Percentiles rank a stretch among this genome's conserved stretches.
These are phyloP conservation scores for Sanderia malayensis DNA, from an alignment of 30 jellyfish, hydroid and myxozoan species.

Conservation along the genomic window DNA sequence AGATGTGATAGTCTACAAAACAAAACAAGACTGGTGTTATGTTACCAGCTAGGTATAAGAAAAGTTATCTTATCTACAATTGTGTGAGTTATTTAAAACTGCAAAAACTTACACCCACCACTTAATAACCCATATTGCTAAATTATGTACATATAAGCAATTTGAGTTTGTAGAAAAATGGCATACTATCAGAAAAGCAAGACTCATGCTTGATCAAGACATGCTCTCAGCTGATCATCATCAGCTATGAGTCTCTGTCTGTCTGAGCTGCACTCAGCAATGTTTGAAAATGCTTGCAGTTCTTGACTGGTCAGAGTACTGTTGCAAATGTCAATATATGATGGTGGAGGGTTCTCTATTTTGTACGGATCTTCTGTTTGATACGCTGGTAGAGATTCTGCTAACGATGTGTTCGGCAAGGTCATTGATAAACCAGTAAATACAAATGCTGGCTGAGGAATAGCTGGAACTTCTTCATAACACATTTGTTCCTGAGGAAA, in stretches of 20 bases:
- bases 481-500: conserved; percentile 62
- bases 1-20: too few species aligned
- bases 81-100: too few species aligned
- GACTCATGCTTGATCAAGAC: too few species aligned
- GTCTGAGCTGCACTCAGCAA: conserved; percentile 57
- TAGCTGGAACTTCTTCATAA: conserved; percentile 96
- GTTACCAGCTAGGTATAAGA: too few species aligned
- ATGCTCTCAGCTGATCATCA: conserved; percentile 27
- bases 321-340: conserved; percentile 65
- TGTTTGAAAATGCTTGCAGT: conserved; percentile 46
- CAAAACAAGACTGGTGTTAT: too few species aligned
- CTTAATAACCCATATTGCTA: too few species aligned
- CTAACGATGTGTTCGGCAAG: conserved; percentile 63
- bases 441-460: conserved; percentile 97
- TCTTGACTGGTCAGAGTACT: conserved; percentile 21
- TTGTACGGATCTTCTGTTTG: conserved; percentile 95
- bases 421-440: conserved; percentile 86
- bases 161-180: too few species aligned
- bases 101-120: too few species aligned
- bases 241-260: conserved; percentile 63
- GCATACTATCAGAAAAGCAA: too few species aligned
- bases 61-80: too few species aligned
- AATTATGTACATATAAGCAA: too few species aligned
- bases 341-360: conserved; percentile 90
- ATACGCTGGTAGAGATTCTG: conserved; percentile 84